Percentiles rank a stretch among this genome's conserved stretches.
Evolutionary conservation across 2,113 vertebrate genomes (phyloP).

Genomic region (Entomyzon cyanotis): DNA sequence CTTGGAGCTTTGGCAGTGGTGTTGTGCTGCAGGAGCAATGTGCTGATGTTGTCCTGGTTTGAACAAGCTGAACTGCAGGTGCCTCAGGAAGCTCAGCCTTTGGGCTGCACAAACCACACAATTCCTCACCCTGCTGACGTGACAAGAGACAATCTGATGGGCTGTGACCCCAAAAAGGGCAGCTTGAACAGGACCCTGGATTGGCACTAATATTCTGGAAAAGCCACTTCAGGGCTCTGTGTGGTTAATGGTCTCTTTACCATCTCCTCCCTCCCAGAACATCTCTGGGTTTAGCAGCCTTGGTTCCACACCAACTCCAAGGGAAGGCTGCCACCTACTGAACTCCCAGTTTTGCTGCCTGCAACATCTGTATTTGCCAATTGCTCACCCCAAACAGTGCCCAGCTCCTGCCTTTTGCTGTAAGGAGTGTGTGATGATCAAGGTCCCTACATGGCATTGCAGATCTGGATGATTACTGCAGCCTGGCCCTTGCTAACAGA

Average conservation of each 20-base stretch:
- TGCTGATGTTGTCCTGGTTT: neutral
- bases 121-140: neutral
- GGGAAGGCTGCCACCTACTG: slow-evolving; percentile 67
- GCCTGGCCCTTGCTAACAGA: neutral
- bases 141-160: neutral
- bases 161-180: neutral
- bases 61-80: neutral
- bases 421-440: neutral
- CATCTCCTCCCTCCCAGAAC: neutral
- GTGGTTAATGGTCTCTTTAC: neutral
- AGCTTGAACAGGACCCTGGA: neutral
- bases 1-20: neutral
- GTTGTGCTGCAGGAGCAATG: fast-evolving
- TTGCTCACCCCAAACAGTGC: neutral
- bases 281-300: neutral
- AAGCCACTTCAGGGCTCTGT: neutral
- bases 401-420: neutral
- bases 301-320: slow-evolving; percentile 8
- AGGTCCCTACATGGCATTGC: neutral
- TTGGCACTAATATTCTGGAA: neutral
- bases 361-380: neutral
- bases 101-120: neutral
- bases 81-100: neutral
- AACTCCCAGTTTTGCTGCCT: neutral
- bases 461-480: neutral